Evolutionary conservation across 2,797 vertebrate species (phyloP).

Genomic region (Enteromius fasciolatus): DNA sequence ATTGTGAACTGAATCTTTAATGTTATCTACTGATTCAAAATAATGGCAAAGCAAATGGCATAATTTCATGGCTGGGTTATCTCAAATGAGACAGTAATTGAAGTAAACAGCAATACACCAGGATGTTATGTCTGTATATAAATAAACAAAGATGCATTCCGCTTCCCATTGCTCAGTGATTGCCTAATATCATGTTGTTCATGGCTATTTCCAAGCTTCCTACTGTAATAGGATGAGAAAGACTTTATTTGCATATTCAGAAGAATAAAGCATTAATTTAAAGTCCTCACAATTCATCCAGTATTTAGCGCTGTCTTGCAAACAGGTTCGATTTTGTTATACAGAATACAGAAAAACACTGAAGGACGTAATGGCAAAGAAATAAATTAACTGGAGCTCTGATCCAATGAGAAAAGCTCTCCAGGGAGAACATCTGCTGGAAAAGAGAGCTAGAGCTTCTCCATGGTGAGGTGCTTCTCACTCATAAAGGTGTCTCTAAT

Average conservation of each 20-base stretch:
- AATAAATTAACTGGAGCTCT: conserved; percentile 25
- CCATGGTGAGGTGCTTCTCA: conserved; percentile 43
- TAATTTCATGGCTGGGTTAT: conserved; percentile 73
- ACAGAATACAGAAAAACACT: conserved; percentile 14
- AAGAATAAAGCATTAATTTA: conserved; percentile 3
- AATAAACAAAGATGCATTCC: conserved; percentile 29
- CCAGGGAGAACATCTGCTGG: conserved; percentile 61
- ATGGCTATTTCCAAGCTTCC: not conserved
- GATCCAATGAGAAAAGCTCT: conserved; percentile 56
- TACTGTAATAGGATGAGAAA: not conserved
- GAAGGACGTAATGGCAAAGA: conserved; percentile 11
- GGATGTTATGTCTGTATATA: conserved; percentile 45
- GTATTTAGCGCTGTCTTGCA: not conserved
- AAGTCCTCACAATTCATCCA: not conserved
- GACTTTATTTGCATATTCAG: not conserved
- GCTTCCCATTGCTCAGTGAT: conserved; percentile 36
- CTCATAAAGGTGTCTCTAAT: conserved; percentile 54
- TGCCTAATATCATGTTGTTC: conserved; percentile 34
- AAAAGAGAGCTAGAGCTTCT: conserved; percentile 42
- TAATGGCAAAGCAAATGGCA: conserved; percentile 69
- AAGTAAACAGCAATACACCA: conserved; percentile 55
- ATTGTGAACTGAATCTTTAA: conserved; percentile 61
- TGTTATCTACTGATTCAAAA: conserved; percentile 67
- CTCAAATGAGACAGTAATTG: conserved; percentile 69
- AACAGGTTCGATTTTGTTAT: not conserved